Evolutionary conservation across 2,888 invertebrate genomes (phyloP).

Genomic region (Hirtodrosophila histrioides): DNA sequence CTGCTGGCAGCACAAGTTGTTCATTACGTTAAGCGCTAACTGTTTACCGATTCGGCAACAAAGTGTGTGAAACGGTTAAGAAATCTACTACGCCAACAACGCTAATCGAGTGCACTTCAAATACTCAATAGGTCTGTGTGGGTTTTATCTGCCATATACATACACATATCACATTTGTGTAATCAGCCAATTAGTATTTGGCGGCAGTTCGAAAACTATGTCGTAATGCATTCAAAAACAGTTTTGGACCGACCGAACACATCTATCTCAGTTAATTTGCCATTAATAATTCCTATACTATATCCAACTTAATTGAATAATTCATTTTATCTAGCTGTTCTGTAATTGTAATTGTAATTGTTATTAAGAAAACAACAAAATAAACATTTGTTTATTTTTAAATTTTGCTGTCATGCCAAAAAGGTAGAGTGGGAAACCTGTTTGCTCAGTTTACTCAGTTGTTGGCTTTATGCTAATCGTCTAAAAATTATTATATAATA

Average conservation of each 20-base stretch:
- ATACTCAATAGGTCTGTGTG: constrained; percentile 43
- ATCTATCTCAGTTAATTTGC: background rate
- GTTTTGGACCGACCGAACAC: background rate
- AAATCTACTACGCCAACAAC: constrained; percentile 14
- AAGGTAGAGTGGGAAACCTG: constrained; percentile 37
- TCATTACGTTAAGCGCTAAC: constrained; percentile 4
- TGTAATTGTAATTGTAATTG: background rate
- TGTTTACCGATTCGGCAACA: constrained; percentile 9
- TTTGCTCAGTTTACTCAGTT: constrained; percentile 32
- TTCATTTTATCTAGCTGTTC: background rate
- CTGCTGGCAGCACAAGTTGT: constrained; percentile 2
- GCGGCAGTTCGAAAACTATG: background rate
- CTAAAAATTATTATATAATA: constrained; percentile 36
- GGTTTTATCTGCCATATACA: background rate
- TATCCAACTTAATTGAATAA: no score
- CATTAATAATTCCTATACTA: background rate
- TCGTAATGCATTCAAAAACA: background rate
- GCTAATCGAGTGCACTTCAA: constrained; percentile 40
- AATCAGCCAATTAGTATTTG: constrained; percentile 1
- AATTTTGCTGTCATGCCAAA: background rate
- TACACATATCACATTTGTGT: no score
- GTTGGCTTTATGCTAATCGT: constrained; percentile 12
- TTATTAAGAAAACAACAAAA: background rate
- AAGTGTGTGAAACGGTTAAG: constrained; percentile 46
- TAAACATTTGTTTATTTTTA: constrained; percentile 17